Conservation (phyloP, 2,113 vertebrate species). For the Charina bottae region DNA sequence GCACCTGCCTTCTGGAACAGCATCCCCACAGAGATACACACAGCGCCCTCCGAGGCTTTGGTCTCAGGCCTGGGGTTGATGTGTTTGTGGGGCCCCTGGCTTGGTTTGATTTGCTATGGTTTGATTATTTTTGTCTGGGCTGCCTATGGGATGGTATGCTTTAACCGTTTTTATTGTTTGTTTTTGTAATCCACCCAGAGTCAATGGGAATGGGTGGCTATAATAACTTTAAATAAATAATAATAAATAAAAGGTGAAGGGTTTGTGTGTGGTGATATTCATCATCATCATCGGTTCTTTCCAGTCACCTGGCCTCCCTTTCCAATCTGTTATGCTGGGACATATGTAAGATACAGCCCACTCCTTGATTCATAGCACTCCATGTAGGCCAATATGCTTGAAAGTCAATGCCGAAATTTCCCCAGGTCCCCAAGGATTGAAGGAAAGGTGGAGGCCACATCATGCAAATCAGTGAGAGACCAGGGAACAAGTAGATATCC, state of each 20-base stretch:
- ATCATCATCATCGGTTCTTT: background rate
- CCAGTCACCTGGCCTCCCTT: background rate
- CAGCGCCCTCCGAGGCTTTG: too few species aligned
- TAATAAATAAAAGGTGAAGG: background rate
- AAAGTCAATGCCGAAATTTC: too few species aligned
- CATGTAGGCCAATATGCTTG: too few species aligned
- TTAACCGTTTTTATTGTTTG: background rate
- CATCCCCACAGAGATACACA: too few species aligned
- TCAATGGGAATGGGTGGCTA: background rate
- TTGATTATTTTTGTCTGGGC: background rate
- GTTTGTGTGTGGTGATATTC: background rate
- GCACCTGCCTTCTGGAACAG: too few species aligned
- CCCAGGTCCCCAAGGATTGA: background rate
- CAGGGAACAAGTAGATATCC: too few species aligned
- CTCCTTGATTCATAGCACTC: background rate
- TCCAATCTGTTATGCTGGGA: background rate
- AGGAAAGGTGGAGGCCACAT: background rate
- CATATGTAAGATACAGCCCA: background rate
- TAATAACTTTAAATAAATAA: background rate
- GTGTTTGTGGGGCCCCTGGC: background rate
- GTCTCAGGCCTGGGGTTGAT: background rate
- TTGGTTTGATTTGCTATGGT: background rate
- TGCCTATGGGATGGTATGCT: background rate
- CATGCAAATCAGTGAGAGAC: background rate
- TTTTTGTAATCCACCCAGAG: background rate